Evolutionary conservation across 2,888 invertebrate genomes (phyloP).

Genomic region (Ophion costatus): DNA sequence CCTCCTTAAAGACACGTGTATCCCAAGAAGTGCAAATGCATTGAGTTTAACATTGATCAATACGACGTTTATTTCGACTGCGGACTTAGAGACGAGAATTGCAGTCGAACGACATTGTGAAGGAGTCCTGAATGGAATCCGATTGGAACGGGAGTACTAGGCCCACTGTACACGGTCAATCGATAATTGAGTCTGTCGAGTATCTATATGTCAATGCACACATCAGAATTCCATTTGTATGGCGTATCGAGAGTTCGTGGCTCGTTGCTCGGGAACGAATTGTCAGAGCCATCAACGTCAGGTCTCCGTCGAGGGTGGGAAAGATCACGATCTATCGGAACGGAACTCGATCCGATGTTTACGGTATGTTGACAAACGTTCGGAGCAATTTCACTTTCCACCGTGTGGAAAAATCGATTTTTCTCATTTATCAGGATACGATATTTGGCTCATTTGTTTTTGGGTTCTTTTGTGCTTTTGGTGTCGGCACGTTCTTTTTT

Average conservation of each 20-base stretch:
- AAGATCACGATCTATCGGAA: constrained; percentile 8
- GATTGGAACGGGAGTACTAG: constrained; percentile 40
- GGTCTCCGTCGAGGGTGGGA: constrained; percentile 33
- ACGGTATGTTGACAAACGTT: constrained; percentile 5
- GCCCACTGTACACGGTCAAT: constrained; percentile 48
- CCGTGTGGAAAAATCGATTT: constrained; percentile 28
- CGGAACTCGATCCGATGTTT: constrained; percentile 41
- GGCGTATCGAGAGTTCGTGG: constrained; percentile 29
- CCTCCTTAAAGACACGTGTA: too few relatives aligned
- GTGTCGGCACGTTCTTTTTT: not conserved
- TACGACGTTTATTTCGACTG: too few relatives aligned
- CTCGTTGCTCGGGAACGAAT: constrained; percentile 41
- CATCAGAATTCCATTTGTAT: constrained; percentile 39
- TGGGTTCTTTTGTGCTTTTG: not conserved
- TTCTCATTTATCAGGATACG: constrained; percentile 16
- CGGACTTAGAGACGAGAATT: not conserved
- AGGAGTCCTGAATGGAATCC: constrained; percentile 34
- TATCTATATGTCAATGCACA: constrained; percentile 18
- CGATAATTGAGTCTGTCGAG: constrained; percentile 55
- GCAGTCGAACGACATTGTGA: constrained; percentile 44
- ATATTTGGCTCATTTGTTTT: constrained; percentile 5
- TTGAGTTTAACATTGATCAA: too few relatives aligned
- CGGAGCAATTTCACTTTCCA: constrained; percentile 23
- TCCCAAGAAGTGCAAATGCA: too few relatives aligned
- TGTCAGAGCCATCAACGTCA: constrained; percentile 61